Evolutionary conservation across 2,797 vertebrate genomes (phyloP).

Genomic region (Moxostoma hubbsi): DNA sequence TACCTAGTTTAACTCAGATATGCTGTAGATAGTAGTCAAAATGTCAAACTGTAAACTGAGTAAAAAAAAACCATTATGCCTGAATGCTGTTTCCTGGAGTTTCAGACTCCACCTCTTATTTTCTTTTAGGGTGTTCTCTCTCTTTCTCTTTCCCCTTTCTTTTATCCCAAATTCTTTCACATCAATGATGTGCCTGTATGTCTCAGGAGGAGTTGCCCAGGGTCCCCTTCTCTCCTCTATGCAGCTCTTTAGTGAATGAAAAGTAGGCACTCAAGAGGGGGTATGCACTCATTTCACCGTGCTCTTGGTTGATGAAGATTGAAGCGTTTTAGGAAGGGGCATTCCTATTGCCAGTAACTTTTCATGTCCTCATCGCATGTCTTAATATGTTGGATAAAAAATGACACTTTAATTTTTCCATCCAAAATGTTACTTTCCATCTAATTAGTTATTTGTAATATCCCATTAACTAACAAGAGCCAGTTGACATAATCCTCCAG

Average conservation of each 20-base stretch:
- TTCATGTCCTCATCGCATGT: too few species aligned
- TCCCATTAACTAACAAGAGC: too few species aligned
- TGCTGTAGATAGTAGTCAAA: neutral
- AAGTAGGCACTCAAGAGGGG: constrained; percentile 28
- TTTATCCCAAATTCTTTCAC: constrained; percentile 5
- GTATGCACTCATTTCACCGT: constrained; percentile 17
- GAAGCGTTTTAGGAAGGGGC: too few species aligned
- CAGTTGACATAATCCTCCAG: too few species aligned
- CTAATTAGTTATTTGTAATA: too few species aligned
- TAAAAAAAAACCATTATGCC: neutral
- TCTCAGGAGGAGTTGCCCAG: constrained; percentile 14
- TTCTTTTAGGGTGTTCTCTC: constrained; percentile 21
- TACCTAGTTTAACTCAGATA: neutral
- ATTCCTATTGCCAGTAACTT: too few species aligned
- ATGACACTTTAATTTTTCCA: too few species aligned
- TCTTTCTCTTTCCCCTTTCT: neutral
- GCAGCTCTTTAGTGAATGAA: constrained; percentile 29
- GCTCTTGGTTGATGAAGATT: neutral
- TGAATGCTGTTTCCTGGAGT: neutral
- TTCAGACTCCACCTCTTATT: constrained; percentile 37
- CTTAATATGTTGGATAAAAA: too few species aligned
- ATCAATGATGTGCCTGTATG: constrained; percentile 30
- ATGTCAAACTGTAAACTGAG: neutral
- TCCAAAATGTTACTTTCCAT: too few species aligned
- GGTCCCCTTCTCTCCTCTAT: constrained; percentile 17